Percentiles rank a stretch among this genome's conserved stretches.
Conservation (phyloP, 2,888 invertebrate species). For the Drosophila tanythrix region DNA sequence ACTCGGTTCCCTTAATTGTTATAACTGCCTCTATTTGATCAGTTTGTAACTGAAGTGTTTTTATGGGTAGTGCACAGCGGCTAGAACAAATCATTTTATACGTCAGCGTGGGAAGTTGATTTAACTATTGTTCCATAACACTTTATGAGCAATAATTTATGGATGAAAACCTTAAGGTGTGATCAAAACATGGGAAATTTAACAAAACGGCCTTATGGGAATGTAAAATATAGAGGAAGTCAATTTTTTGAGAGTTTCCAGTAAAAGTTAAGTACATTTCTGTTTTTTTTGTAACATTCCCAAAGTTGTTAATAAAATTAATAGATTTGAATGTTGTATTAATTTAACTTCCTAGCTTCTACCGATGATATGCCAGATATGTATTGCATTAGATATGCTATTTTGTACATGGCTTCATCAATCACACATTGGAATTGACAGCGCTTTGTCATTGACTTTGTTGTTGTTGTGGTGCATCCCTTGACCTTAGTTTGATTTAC, state of each 20-base stretch:
- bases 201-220: not conserved
- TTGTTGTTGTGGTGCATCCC: conserved; percentile 23
- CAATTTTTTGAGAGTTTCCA: not conserved
- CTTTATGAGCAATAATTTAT: conserved; percentile 39
- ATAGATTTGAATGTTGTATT: not conserved
- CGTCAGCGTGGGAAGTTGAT: conserved; percentile 57
- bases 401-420: not conserved
- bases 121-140: conserved; percentile 55
- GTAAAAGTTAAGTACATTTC: not conserved
- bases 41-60: conserved; percentile 41
- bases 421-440: conserved; percentile 18
- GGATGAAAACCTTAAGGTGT: conserved; percentile 45
- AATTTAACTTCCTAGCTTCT: not conserved
- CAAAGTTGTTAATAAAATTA: not conserved
- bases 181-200: conserved; percentile 51
- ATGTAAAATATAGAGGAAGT: not conserved
- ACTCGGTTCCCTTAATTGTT: conserved; percentile 59
- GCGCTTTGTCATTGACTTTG: not conserved
- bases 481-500: conserved; percentile 57
- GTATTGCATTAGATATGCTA: not conserved
- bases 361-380: not conserved
- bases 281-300: not conserved
- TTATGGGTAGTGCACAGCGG: conserved; percentile 36
- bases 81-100: conserved; percentile 50
- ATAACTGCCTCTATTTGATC: conserved; percentile 44